These are phyloP conservation scores for Sebastes hopkinsi DNA, from an alignment of 2,797 vertebrate genomes.

Conservation along the genomic window DNA sequence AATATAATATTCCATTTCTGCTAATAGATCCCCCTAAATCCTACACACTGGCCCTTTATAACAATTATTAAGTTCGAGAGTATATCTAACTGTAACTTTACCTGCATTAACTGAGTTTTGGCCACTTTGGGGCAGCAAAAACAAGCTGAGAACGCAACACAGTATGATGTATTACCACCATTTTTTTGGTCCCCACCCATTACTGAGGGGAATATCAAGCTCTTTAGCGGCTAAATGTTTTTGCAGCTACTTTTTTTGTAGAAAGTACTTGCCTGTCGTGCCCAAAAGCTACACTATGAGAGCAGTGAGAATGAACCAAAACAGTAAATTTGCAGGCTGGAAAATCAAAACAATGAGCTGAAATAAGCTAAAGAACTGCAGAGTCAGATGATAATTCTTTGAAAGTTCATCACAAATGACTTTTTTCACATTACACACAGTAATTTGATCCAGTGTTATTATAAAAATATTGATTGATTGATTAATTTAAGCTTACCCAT, in stretches of 20 bases:
- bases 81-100: neutral
- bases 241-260: no score
- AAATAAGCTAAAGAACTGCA: neutral
- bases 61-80: neutral
- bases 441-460: neutral
- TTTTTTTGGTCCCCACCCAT: neutral
- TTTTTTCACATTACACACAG: neutral
- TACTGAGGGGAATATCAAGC: neutral
- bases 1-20: no score
- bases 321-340: neutral
- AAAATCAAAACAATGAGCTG: neutral
- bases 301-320: no score
- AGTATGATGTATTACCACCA: neutral
- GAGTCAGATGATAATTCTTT: neutral
- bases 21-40: no score
- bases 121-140: no score
- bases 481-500: conserved; percentile 21
- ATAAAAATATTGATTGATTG: neutral
- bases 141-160: no score
- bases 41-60: neutral
- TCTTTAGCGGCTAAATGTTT: no score
- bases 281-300: no score
- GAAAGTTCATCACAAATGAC: neutral
- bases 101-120: no score
- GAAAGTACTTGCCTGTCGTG: no score